These are phyloP conservation scores for Chaetodon trifasciatus DNA, from an alignment of 2,797 vertebrate species.

Conservation along the genomic window DNA sequence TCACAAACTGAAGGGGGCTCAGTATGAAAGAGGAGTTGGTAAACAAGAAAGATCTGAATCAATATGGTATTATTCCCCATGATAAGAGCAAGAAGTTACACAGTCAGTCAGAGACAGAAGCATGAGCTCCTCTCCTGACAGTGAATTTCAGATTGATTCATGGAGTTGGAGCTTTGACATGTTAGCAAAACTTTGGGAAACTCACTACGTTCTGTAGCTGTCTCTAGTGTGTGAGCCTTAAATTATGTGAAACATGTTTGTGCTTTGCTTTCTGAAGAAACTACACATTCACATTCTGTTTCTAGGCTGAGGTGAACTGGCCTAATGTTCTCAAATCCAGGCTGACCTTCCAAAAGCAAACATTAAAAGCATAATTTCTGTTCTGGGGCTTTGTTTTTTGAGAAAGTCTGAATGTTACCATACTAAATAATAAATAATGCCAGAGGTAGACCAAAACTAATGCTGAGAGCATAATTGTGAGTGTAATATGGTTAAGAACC, in stretches of 20 bases:
- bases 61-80: background rate
- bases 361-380: background rate
- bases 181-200: constrained; percentile 8
- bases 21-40: background rate
- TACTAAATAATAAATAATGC: background rate
- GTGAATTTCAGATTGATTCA: constrained; percentile 1
- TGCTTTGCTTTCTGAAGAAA: background rate
- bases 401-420: background rate
- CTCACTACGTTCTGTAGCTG: background rate
- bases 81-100: background rate
- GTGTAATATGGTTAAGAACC: background rate
- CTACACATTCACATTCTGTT: background rate
- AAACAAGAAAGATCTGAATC: constrained; percentile 14
- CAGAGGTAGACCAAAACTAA: background rate
- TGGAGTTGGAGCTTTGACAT: background rate
- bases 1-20: constrained; percentile 7
- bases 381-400: too few species aligned
- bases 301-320: background rate
- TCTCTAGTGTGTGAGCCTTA: background rate
- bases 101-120: background rate
- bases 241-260: background rate
- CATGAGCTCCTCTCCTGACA: background rate
- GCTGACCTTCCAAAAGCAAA: background rate
- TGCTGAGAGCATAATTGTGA: background rate
- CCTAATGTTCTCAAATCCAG: background rate